These are phyloP conservation scores for Halisarca cf. caerulea DNA, from an alignment of 37 sponge, comb jelly and placozoan genomes.

Conservation along the genomic window DNA sequence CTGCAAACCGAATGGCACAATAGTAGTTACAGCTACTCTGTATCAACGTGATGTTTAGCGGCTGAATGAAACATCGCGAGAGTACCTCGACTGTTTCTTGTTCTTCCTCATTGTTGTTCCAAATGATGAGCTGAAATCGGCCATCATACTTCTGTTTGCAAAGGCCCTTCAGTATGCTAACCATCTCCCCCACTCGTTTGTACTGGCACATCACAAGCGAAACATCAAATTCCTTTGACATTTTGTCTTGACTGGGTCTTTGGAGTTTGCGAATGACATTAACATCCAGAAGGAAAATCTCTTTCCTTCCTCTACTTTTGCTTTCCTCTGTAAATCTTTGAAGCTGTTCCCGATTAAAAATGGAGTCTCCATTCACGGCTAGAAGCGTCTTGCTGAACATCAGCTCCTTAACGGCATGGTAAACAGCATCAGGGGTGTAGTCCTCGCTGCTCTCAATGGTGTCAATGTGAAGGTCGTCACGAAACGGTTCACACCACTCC, in stretches of 20 bases:
- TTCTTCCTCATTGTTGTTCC: slow-evolving; percentile 67
- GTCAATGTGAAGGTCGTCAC: neutral
- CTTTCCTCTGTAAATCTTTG: neutral
- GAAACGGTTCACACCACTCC: neutral
- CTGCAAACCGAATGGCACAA: slow-evolving; percentile 64
- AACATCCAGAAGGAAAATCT: neutral
- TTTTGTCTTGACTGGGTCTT: neutral
- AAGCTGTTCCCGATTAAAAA: neutral
- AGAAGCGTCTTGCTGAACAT: neutral
- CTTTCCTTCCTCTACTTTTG: neutral
- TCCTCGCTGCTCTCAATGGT: neutral
- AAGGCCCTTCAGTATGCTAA: slow-evolving; percentile 31
- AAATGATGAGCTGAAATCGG: slow-evolving; percentile 52
- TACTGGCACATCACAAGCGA: slow-evolving; percentile 52
- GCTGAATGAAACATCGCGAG: slow-evolving; percentile 19
- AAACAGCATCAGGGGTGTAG: neutral
- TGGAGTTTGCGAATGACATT: neutral
- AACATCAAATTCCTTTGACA: neutral
- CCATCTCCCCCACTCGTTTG: slow-evolving; percentile 52
- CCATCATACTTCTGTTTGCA: slow-evolving; percentile 35
- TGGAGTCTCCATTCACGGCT: neutral
- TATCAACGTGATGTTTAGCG: slow-evolving; percentile 50
- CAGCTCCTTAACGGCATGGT: slow-evolving; percentile 8
- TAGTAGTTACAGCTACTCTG: slow-evolving; percentile 68
- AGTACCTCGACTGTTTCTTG: slow-evolving; percentile 32